Evolutionary conservation across 2,797 vertebrate species (phyloP), one percentile per base, ranked within the genome.

Genomic region (Brotula barbata): DNA sequence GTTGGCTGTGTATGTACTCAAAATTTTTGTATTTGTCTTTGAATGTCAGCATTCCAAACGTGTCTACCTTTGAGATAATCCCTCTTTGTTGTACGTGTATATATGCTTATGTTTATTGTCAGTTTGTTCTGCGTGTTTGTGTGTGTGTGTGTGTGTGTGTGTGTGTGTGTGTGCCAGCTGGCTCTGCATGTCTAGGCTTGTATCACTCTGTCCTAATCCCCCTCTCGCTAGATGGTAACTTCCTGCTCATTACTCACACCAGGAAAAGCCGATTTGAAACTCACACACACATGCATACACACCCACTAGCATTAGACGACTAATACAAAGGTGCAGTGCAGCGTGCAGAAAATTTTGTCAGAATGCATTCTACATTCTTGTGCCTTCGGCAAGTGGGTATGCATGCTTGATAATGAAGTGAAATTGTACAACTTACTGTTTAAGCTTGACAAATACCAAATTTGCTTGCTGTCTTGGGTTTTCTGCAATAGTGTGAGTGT

Each of bases 171-270:
- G 0, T 73, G 52, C 39, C 64, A 85, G 65, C 63, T 82, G 73
- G 72, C 56, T 66, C 50, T 73, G 74, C 81, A 51, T 64, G 85
- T 79, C 75, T 44, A 46, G 75, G 64, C 86, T 73, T 80, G 75
- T 77, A 73, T 84, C 77, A 65, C 48, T 80, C 57, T 72, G 58
- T 78, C 68, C 59, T 88, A 88, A 89, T 87, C 83, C 73, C 68
- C 66, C 61, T 83, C 74, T 80, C 77, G 52, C 58, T 72, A 43
- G 66, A 78, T 70, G 54, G 57, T 78, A 70, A 75, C 57, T 81
- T 60, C 43, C 74, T 75, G 39, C 73, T 87, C 79, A 83, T 88
- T 89, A 88, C 76, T 85, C 77, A 83, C 80, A 83, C 62, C 48
- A 69, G 41, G 68, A 69, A 84, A 85, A 86, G 80, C 85, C 12